Conservation (phyloP, 1,140 invertebrate genomes). For the Plutomurus gul region DNA sequence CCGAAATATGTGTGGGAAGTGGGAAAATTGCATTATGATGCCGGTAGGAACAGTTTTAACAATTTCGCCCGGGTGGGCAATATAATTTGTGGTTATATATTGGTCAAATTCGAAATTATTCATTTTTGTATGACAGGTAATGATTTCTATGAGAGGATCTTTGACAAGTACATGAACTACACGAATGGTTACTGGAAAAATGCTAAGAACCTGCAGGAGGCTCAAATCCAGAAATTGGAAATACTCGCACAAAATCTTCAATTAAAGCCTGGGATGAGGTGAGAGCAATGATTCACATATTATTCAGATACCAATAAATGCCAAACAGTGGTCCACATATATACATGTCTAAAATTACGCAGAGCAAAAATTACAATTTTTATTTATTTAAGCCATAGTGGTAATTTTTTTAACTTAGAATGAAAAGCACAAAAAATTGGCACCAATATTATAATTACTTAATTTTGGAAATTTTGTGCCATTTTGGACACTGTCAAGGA, state of each 20-base stretch:
- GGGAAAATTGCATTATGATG: constrained; percentile 37
- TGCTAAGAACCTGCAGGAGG: constrained; percentile 24
- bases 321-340: too few relatives aligned
- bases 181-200: constrained; percentile 42
- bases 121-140: constrained; percentile 29
- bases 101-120: neutral
- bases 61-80: neutral
- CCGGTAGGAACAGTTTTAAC: neutral
- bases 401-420: too few relatives aligned
- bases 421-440: too few relatives aligned
- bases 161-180: constrained; percentile 39
- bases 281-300: too few relatives aligned
- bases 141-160: constrained; percentile 40
- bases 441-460: too few relatives aligned
- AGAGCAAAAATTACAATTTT: too few relatives aligned
- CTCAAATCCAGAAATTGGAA: constrained; percentile 39
- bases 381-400: too few relatives aligned
- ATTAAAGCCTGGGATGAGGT: constrained; percentile 38
- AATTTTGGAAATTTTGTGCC: too few relatives aligned
- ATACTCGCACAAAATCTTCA: constrained; percentile 36
- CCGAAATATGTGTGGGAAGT: constrained; percentile 34
- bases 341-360: too few relatives aligned
- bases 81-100: neutral
- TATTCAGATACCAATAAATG: too few relatives aligned
- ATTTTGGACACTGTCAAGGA: too few relatives aligned